Percentiles rank a stretch among this genome's conserved stretches.
These are phyloP conservation scores for Brachionus koreanus DNA, from an alignment of 1,140 invertebrate species.

Conservation along the genomic window DNA sequence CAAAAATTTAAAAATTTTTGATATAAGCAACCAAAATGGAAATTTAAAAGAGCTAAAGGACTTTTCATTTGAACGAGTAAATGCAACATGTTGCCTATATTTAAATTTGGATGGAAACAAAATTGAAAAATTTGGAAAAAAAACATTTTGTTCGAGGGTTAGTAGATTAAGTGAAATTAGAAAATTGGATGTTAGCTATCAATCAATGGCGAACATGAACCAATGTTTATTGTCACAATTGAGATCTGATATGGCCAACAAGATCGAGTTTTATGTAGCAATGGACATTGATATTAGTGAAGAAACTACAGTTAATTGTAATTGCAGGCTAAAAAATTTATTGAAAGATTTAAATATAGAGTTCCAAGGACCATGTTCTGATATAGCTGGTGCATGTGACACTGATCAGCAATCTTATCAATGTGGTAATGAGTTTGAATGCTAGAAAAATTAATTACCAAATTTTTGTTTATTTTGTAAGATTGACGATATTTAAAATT, in stretches of 20 bases:
- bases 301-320: neutral
- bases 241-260: neutral
- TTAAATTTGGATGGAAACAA: slow-evolving; percentile 14
- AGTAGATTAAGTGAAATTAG: neutral
- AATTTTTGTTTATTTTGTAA: neutral
- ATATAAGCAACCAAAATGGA: slow-evolving; percentile 15
- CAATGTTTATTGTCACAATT: slow-evolving; percentile 25
- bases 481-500: neutral
- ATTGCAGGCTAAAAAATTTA: neutral
- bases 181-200: neutral
- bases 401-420: neutral
- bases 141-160: slow-evolving; percentile 26
- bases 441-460: neutral
- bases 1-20: neutral
- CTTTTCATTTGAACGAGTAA: neutral
- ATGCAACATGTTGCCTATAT: neutral
- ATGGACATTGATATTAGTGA: neutral
- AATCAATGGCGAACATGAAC: neutral
- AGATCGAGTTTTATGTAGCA: neutral
- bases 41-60: neutral
- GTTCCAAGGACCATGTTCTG: neutral
- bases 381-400: neutral
- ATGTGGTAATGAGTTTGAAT: neutral
- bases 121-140: neutral
- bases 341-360: neutral